Conservation (phyloP, 2,113 vertebrate species). For the Porphyrio hochstetteri region DNA sequence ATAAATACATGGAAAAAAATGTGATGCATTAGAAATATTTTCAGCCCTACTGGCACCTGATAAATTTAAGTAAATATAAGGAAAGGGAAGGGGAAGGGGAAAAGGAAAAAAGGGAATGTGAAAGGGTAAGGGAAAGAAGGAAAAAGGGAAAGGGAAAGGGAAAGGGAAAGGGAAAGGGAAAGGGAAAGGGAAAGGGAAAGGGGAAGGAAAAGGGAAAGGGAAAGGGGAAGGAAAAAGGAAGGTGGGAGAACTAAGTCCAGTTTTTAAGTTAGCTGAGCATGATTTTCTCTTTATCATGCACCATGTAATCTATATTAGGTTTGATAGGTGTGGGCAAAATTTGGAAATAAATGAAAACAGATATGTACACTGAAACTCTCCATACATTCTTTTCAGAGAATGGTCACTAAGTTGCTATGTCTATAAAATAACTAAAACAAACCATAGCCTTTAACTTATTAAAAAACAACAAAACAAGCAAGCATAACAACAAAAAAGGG, state of each 20-base stretch:
- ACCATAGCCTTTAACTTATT: background rate
- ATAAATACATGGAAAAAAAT: background rate
- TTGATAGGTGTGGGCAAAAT: background rate
- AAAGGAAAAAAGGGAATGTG: background rate
- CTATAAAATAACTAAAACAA: background rate
- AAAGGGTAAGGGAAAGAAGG: background rate
- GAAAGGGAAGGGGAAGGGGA: no score
- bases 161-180: background rate
- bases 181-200: no score
- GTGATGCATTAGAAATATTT: background rate
- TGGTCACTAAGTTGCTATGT: background rate
- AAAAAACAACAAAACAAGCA: no score
- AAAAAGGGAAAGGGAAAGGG: background rate
- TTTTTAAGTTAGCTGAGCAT: background rate
- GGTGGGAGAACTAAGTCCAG: background rate
- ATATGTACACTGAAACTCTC: conserved; percentile 27
- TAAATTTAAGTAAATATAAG: background rate
- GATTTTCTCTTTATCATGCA: background rate
- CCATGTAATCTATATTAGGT: background rate
- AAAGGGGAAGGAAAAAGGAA: background rate
- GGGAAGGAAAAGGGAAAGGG: no score
- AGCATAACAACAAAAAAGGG: background rate
- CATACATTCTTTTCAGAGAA: conserved; percentile 19
- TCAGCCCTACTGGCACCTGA: background rate
- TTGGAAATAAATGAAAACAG: background rate